Conservation (phyloP, 2,888 invertebrate genomes). For the Cheilosia pagana region DNA sequence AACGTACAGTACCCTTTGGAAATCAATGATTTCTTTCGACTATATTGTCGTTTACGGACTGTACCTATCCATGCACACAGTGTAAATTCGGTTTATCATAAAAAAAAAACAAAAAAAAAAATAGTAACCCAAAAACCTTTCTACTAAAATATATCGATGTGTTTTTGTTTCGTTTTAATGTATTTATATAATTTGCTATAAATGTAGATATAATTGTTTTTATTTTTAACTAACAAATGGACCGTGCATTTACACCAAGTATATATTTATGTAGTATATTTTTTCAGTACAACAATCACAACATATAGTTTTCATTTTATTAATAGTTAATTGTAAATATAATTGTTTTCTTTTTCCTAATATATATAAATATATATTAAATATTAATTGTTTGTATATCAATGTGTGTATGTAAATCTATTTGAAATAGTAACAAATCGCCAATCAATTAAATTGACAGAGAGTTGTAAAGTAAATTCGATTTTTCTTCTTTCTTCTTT, state of each 20-base stretch:
- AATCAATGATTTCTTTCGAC: no score
- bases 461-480: slow-evolving; percentile 69
- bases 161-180: neutral
- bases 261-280: slow-evolving; percentile 22
- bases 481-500: slow-evolving; percentile 8
- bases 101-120: neutral
- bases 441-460: slow-evolving; percentile 62
- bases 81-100: neutral
- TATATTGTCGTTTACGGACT: no score
- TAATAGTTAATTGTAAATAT: slow-evolving; percentile 50
- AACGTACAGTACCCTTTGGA: no score
- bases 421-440: slow-evolving; percentile 43
- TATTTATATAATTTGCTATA: slow-evolving; percentile 6
- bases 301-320: slow-evolving; percentile 37
- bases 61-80: no score
- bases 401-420: slow-evolving; percentile 6
- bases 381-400: slow-evolving; percentile 30
- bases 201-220: slow-evolving; percentile 15
- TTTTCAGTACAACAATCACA: slow-evolving; percentile 64
- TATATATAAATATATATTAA: slow-evolving; percentile 15
- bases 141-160: no score
- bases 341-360: slow-evolving; percentile 42
- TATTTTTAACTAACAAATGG: slow-evolving; percentile 39
- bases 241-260: slow-evolving; percentile 49
- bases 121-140: neutral